These are phyloP conservation scores for Panthera uncia DNA, from an alignment of 2,113 vertebrate species.

Conservation along the genomic window DNA sequence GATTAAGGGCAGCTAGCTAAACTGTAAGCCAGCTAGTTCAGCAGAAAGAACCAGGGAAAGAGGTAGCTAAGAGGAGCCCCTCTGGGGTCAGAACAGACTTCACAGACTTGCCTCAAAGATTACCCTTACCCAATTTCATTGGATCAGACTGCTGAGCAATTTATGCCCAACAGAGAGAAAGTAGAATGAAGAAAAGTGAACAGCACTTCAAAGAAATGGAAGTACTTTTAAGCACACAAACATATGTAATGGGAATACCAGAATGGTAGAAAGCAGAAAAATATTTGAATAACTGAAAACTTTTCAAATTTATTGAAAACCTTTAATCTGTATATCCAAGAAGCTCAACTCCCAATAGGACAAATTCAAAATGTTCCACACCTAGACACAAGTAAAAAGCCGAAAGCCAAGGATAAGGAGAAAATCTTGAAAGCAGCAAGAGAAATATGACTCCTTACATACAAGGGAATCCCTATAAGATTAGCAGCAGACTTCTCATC, in stretches of 20 bases:
- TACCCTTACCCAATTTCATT: neutral
- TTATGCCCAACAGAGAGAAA: neutral
- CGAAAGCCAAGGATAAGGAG: neutral
- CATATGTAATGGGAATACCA: neutral
- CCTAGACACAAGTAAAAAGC: neutral
- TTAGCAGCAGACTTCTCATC: neutral
- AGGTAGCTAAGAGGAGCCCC: neutral
- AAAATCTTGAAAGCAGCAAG: neutral
- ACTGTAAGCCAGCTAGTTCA: neutral
- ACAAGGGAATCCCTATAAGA: neutral
- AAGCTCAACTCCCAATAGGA: neutral
- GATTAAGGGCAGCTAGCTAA: neutral
- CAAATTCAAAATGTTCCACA: neutral
- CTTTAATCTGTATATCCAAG: neutral
- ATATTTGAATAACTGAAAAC: neutral
- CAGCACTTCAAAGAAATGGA: neutral
- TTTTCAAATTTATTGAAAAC: neutral
- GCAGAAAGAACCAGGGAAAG: neutral
- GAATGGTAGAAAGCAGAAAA: neutral
- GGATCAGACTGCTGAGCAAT: neutral
- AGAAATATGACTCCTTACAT: neutral
- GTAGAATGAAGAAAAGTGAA: slow-evolving; percentile 17
- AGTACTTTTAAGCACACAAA: neutral
- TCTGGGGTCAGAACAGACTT: neutral
- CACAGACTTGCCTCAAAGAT: neutral